A percentile compares a stretch with the other conserved stretches of the same genome.
These are phyloP conservation scores for Oryzias woworae DNA, from an alignment of 2,113 vertebrate species.

Conservation along the genomic window DNA sequence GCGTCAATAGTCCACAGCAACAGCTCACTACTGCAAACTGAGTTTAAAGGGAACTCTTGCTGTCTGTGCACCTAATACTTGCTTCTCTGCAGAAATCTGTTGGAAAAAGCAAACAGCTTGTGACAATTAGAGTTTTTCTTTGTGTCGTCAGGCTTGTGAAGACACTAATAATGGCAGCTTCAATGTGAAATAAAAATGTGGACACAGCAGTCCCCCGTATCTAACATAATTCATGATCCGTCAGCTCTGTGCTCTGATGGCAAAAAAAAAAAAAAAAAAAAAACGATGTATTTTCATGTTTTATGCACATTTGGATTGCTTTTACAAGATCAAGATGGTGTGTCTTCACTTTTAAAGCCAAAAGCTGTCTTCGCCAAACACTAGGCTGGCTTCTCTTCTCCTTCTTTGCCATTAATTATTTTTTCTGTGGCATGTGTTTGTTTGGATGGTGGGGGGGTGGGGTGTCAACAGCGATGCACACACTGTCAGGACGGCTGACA, in stretches of 20 bases:
- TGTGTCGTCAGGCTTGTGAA: constrained; percentile 26
- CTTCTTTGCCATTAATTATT: constrained; percentile 79
- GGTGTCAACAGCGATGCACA: constrained; percentile 77
- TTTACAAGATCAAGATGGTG: constrained; percentile 77
- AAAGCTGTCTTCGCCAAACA: constrained; percentile 61
- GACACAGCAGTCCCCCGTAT: constrained; percentile 62
- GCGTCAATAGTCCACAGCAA: constrained; percentile 21
- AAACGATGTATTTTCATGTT: constrained; percentile 77
- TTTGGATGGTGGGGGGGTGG: constrained; percentile 61
- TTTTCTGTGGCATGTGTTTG: constrained; percentile 73
- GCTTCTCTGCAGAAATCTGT: constrained; percentile 26
- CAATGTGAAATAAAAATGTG: constrained; percentile 49
- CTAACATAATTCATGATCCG: constrained; percentile 71
- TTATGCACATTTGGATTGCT: constrained; percentile 77
- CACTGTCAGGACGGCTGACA: constrained; percentile 80
- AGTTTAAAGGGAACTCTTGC: constrained; percentile 15
- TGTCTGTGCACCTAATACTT: constrained; percentile 21
- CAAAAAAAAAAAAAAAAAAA: constrained; percentile 32
- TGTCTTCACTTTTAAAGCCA: constrained; percentile 63
- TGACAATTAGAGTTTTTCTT: constrained; percentile 58
- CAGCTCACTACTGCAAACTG: constrained; percentile 11
- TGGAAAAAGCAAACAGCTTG: constrained; percentile 21
- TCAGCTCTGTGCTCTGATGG: constrained; percentile 56
- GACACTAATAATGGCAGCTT: constrained; percentile 44
- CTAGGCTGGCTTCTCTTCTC: constrained; percentile 60